Base-by-base conservation (phyloP, 2,797 vertebrate species). In the Varecia variegata region DNA sequence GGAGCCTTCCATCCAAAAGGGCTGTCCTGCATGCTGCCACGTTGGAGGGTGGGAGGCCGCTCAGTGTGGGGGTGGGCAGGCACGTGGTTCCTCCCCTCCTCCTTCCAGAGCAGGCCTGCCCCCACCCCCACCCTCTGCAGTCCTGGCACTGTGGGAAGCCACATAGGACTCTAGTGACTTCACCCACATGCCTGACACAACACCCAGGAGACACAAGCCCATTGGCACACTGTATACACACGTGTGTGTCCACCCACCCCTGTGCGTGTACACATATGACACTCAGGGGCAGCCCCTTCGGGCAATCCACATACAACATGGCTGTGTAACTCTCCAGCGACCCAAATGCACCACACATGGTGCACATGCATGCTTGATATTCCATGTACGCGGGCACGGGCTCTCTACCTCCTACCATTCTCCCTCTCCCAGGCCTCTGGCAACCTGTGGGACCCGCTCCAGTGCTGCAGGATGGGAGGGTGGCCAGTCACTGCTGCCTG, bases 1-100 rank as follows among this genome's bases (percentile, higher is more conserved):
- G 6, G 67, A 82, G 70, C 79, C 79, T 83, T 88, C 68, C 2
- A 11, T 62, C 74, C 11, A 10, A 87, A 62, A 38, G 43, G 93
- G 70, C 86, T 12, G 74, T 85, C 73, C 85, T 13, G 35, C 38
- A 0, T 15, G 15, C 91, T 80, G 85, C 95, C 96, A 96, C 45
- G 79, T 87, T 3, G 80, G 65, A 94, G 32, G 56, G 58, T n/a
- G 73, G 83, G 81, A 71, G 47, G 77, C n/a, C 25, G 47, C 30
- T 32, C 27, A 0, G 1, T 1, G 30, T 3, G 2, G 68, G 30
- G 87, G 45, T 11, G n/a, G 79, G 52, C 7, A 0, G 38, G 58
- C 43, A 5, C 21, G 5, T 21, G 32, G 18, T 38, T 43, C 67
- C 86, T 90, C 38, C 54, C 35, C 23, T 47, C 23, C n/a, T 71